Evolutionary conservation across 2,113 vertebrate genomes (phyloP).

Genomic region (Lophura nycthemera): DNA sequence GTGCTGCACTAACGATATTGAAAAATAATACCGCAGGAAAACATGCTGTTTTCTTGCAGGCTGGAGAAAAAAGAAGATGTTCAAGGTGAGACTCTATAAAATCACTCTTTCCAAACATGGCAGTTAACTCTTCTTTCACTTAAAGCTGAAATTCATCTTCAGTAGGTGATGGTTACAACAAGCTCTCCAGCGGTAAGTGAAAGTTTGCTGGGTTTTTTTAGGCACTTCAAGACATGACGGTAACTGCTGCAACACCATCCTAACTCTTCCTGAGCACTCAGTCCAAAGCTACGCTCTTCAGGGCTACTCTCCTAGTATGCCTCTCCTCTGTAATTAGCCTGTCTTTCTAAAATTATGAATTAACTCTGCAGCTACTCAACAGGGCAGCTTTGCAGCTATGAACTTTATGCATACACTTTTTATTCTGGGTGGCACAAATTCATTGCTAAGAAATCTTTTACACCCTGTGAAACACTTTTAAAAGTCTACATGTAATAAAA

Average conservation of each 20-base stretch:
- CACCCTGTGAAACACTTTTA: neutral
- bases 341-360: neutral
- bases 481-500: slow-evolving; percentile 6
- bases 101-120: neutral
- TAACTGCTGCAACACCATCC: neutral
- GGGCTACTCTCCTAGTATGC: neutral
- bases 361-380: neutral
- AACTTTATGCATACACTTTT: neutral
- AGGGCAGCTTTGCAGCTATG: neutral
- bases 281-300: neutral
- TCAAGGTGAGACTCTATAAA: neutral
- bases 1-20: neutral
- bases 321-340: neutral
- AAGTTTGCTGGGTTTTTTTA: neutral
- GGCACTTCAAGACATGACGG: neutral
- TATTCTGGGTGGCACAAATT: neutral
- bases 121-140: neutral
- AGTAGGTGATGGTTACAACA: neutral
- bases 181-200: neutral
- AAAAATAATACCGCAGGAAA: neutral
- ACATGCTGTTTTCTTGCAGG: neutral
- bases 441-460: neutral
- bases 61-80: neutral
- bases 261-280: neutral
- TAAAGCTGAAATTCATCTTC: neutral